Conservation (phyloP, 2,113 vertebrate genomes). For the Grammomys dolichurus region DNA sequence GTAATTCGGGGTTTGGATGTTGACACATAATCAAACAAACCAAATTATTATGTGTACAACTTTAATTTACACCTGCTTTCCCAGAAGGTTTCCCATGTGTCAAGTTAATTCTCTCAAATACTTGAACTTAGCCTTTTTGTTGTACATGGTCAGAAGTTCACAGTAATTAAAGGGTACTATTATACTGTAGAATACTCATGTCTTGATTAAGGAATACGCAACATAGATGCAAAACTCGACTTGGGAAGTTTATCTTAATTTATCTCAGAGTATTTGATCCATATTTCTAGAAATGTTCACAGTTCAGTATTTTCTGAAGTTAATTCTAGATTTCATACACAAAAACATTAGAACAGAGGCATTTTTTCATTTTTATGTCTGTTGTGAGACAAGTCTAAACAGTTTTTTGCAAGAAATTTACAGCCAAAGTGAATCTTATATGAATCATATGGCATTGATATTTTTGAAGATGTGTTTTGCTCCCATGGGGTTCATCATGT, state of each 20-base stretch:
- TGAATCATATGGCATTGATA: not conserved
- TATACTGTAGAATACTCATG: not conserved
- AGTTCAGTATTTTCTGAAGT: not conserved
- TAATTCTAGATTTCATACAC: not conserved
- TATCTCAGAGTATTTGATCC: not conserved
- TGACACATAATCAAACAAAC: not conserved
- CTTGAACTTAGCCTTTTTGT: not conserved
- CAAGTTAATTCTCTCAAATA: not conserved
- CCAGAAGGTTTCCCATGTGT: not conserved
- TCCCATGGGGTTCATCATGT: not conserved
- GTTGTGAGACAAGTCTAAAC: not conserved
- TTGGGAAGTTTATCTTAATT: not conserved
- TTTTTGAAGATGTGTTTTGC: not conserved
- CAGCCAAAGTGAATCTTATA: not conserved
- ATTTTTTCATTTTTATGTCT: not conserved
- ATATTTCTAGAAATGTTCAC: not conserved
- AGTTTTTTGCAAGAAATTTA: not conserved
- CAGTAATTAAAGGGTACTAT: fast-evolving
- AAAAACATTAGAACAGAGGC: not conserved
- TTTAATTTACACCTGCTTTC: not conserved
- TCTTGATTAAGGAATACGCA: not conserved
- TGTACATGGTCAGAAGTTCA: not conserved
- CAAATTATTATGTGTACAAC: not conserved
- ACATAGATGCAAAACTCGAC: not conserved
- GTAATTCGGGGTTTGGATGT: not conserved